A percentile compares a stretch with the other conserved stretches of the same genome.
These are phyloP conservation scores for Chiridota heheva DNA, from an alignment of 35 echinoderm and acorn worm species.

Conservation along the genomic window DNA sequence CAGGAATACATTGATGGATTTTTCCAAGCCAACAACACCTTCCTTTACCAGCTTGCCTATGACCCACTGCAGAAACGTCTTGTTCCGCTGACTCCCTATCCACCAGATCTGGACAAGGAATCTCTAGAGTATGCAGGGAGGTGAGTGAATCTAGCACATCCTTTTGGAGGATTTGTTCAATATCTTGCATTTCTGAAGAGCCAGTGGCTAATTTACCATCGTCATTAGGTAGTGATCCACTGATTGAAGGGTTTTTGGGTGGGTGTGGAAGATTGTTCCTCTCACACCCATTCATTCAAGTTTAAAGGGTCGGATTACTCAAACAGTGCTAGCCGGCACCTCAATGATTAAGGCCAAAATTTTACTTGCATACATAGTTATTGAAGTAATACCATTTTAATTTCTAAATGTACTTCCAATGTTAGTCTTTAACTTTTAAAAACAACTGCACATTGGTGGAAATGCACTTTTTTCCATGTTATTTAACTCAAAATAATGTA, in stretches of 20 bases:
- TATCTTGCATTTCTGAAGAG: background rate
- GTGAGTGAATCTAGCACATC: constrained; percentile 44
- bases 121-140: constrained; percentile 74
- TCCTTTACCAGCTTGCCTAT: constrained; percentile 93
- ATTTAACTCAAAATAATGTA: no score
- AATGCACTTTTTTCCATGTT: no score
- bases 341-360: no score
- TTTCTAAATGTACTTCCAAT: no score
- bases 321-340: no score
- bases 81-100: constrained; percentile 80
- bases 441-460: no score
- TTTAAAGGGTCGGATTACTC: background rate
- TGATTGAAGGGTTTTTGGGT: background rate
- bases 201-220: background rate
- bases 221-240: background rate
- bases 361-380: no score
- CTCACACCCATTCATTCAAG: background rate
- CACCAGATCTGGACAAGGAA: constrained; percentile 55
- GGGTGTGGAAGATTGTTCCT: background rate
- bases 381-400: no score
- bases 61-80: constrained; percentile 73
- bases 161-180: background rate
- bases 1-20: constrained; percentile 88
- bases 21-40: constrained; percentile 81
- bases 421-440: no score